Base-by-base conservation (phyloP, 2,888 invertebrate species). In the Cerastis rubricosa region DNA sequence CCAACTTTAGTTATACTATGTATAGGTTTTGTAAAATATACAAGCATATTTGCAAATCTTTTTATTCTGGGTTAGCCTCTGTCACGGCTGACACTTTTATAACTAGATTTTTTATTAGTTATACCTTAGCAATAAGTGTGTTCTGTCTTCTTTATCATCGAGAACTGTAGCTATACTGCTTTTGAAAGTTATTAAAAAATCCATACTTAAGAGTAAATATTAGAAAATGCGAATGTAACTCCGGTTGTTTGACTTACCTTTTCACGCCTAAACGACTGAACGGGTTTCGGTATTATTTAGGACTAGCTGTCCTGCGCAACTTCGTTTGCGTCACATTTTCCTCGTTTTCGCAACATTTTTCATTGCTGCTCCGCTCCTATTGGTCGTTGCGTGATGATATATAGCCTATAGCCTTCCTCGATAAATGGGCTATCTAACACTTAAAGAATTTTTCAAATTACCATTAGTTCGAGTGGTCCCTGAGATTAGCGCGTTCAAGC, bases 21-120 rank as follows among this genome's bases (percentile, higher is more conserved):
- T 47, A 67, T 19, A 59, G n/a, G n/a, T 40, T 66, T 66, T 29
- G 17, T 25, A 57, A 59, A n/a, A 64, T 45, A 47, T 77, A 66
- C 29, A 40, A 17, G 25, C 47, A 47, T 29, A 70, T 69, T 68
- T 61, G 19, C 35, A 25, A 78, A 70, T 63, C 22, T 17, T 14
- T 71, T 6, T 49, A 57, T n/a, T 57, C 29, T 17, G 35, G 63
- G 64, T 49, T 47, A 29, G 19, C 43, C 51, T 35, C 40, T 22
- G 29, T 64, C 54, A 57, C 14, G 40, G 14, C 11, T 54, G 54
- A 25, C 43, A 71, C 47, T n/a, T 43, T 43, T 49, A 71, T 43
- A 49, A 65, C 71, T 65, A 71, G 17, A 25, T 74, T 19, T 78
- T 74, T 61, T 74, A 77, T 57, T 57, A 57, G 9, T 57, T 14